Percentiles rank a stretch among this genome's conserved stretches.
phyloP scores from a whole-genome alignment of 1,140 invertebrate species.

The Archivesica marissinica region DNA sequence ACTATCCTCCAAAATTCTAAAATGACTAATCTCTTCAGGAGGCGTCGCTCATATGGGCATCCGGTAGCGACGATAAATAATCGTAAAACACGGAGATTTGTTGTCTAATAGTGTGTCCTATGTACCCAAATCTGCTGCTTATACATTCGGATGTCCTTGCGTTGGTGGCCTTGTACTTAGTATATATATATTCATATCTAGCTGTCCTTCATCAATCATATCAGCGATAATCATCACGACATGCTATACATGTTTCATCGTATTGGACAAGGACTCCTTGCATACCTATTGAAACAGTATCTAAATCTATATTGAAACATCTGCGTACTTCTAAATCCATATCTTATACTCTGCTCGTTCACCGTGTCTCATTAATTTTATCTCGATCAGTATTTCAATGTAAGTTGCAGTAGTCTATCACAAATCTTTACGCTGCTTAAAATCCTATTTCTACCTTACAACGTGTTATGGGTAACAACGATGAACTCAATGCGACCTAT shows the following conservation, averaged over 20 bases:
- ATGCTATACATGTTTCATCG: not conserved
- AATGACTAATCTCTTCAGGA: too few species aligned
- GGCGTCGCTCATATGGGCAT: too few species aligned
- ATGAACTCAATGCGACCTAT: not conserved
- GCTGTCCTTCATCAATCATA: not conserved
- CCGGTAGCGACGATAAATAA: too few species aligned
- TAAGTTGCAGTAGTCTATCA: not conserved
- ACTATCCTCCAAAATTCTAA: too few species aligned
- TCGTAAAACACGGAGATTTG: too few species aligned
- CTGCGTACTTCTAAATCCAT: not conserved
- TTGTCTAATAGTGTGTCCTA: too few species aligned
- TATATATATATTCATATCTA: too few species aligned
- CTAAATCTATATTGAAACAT: not conserved
- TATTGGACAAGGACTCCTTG: not conserved
- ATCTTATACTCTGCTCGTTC: not conserved
- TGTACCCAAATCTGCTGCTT: too few species aligned
- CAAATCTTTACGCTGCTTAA: not conserved
- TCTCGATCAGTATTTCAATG: not conserved
- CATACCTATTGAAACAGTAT: not conserved
- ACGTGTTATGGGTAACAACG: not conserved
- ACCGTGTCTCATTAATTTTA: conserved; percentile 30
- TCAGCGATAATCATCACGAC: not conserved
- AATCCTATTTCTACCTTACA: not conserved
- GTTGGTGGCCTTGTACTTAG: too few species aligned
- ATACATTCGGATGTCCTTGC: too few species aligned